A percentile compares a stretch with the other conserved stretches of the same genome.
These are phyloP conservation scores for Oriolus oriolus DNA, from an alignment of 2,113 vertebrate species.

Conservation along the genomic window DNA sequence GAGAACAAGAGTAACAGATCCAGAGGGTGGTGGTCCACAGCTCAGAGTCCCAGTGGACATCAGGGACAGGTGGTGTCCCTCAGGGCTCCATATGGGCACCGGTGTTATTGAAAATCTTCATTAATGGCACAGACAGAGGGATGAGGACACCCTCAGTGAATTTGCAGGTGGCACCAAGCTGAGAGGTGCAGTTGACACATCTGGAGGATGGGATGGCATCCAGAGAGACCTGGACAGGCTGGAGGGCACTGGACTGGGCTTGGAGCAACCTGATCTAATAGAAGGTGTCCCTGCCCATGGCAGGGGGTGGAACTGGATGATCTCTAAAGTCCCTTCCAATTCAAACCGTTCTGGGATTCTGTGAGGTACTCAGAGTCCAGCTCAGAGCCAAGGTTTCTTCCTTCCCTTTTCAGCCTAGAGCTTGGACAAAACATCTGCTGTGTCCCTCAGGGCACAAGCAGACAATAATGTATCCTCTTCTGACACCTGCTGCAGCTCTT, in stretches of 20 bases:
- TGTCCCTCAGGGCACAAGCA: neutral
- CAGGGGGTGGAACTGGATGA: fast-evolving
- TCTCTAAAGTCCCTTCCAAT: neutral
- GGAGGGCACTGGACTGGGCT: neutral
- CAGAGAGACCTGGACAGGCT: neutral
- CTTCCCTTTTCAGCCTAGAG: neutral
- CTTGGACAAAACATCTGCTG: neutral
- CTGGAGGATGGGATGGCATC: neutral
- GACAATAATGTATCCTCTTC: neutral
- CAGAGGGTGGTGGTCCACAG: neutral
- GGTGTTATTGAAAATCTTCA: neutral
- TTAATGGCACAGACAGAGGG: neutral
- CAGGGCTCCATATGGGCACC: neutral
- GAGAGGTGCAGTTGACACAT: neutral
- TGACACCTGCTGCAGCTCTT: conserved; percentile 76
- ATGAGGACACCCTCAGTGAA: neutral
- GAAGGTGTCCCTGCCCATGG: neutral
- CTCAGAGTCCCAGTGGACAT: neutral
- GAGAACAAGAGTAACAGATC: neutral
- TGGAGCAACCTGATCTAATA: too few species aligned
- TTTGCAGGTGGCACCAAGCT: neutral
- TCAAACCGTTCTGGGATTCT: neutral
- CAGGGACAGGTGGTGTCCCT: neutral
- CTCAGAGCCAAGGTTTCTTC: neutral
- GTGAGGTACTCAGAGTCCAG: neutral